Conservation (phyloP, 1,140 invertebrate species). For the Polypedilum pembai region DNA sequence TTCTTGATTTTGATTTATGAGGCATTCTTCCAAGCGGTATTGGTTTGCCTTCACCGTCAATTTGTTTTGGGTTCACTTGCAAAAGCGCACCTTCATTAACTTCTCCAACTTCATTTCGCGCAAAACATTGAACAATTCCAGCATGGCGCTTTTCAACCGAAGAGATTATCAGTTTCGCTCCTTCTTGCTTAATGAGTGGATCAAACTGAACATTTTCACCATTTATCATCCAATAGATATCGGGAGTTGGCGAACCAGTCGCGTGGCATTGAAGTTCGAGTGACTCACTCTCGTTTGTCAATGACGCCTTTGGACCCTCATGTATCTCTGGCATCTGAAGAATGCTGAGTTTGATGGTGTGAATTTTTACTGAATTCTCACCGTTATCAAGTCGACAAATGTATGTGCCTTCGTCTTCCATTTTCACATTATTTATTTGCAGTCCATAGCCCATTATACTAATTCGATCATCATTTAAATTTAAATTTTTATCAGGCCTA, state of each 20-base stretch:
- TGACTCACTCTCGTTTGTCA: constrained; percentile 57
- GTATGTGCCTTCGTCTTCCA: constrained; percentile 61
- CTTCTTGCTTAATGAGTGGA: constrained; percentile 45
- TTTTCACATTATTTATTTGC: constrained; percentile 52
- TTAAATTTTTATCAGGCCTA: constrained; percentile 45
- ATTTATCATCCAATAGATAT: constrained; percentile 76
- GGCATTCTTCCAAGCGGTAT: constrained; percentile 39
- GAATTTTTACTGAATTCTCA: constrained; percentile 43
- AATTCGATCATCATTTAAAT: constrained; percentile 42
- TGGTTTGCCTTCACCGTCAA: constrained; percentile 46
- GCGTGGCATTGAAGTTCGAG: constrained; percentile 58
- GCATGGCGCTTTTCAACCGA: constrained; percentile 71
- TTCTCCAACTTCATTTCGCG: constrained; percentile 70
- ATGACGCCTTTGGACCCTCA: constrained; percentile 49
- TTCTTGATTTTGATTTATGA: constrained; percentile 31
- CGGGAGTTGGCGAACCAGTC: constrained; percentile 61
- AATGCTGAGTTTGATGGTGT: constrained; percentile 46
- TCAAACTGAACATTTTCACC: constrained; percentile 57
- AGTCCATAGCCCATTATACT: constrained; percentile 50
- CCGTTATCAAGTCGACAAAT: constrained; percentile 51
- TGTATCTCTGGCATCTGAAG: constrained; percentile 55
- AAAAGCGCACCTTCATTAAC: constrained; percentile 53
- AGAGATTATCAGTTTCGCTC: constrained; percentile 53
- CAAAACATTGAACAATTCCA: constrained; percentile 84
- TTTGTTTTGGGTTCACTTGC: constrained; percentile 66